phyloP scores from a whole-genome alignment of 1,140 invertebrate genomes.

The Muscidifurax raptorellus region DNA sequence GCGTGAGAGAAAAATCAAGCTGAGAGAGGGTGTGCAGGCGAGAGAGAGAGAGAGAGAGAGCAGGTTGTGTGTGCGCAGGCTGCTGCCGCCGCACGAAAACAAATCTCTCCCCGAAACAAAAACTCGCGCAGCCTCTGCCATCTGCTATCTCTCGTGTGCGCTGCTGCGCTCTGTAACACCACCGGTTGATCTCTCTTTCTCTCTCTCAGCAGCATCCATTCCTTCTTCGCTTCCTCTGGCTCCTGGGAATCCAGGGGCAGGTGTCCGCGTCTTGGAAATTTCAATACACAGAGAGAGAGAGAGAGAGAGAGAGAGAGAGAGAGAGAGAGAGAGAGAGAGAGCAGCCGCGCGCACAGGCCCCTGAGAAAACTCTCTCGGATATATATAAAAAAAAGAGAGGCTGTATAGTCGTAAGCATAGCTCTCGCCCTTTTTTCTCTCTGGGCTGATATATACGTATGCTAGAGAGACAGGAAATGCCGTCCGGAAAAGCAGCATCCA shows the following conservation, averaged over 20 bases:
- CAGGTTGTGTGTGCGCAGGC: constrained; percentile 33
- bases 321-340: too few species aligned
- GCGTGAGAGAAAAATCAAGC: not conserved
- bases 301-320: too few species aligned
- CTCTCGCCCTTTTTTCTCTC: not conserved
- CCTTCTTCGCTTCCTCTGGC: constrained; percentile 52
- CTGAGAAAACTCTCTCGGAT: constrained; percentile 42
- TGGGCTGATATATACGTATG: too few species aligned
- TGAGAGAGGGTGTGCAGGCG: too few species aligned
- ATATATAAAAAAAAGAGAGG: constrained; percentile 21
- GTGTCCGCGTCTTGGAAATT: constrained; percentile 67
- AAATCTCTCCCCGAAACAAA: constrained; percentile 67
- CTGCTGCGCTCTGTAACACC: constrained; percentile 48
- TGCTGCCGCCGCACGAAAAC: constrained; percentile 60
- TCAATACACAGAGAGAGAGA: constrained; percentile 57
- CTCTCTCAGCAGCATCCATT: constrained; percentile 57
- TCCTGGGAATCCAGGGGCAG: constrained; percentile 60
- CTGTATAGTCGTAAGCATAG: too few species aligned
- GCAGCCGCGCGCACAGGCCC: not conserved
- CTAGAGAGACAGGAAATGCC: not conserved
- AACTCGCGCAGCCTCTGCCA: constrained; percentile 63
- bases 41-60: not conserved
- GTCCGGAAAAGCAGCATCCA: not conserved
- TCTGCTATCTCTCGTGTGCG: constrained; percentile 57
- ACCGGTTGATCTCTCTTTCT: constrained; percentile 36